Evolutionary conservation across 2,797 vertebrate species (phyloP).

Genomic region (Corythornis leucogaster): DNA sequence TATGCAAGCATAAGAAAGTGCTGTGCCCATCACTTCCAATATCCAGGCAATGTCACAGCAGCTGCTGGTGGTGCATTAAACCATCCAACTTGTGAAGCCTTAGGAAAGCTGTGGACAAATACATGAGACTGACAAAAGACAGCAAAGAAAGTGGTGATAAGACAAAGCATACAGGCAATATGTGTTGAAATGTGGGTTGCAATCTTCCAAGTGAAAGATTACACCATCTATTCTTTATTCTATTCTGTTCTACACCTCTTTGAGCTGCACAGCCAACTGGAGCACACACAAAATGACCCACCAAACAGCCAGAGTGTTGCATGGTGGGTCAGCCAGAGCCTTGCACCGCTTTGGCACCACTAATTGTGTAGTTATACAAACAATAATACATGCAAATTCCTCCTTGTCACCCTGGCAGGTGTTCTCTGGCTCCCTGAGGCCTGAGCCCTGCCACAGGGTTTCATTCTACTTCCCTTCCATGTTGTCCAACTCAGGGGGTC

Average conservation of each 20-base stretch:
- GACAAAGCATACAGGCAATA: neutral
- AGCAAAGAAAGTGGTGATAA: neutral
- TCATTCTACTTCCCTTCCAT: neutral
- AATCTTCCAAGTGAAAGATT: neutral
- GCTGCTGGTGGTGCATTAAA: neutral
- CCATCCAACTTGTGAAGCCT: neutral
- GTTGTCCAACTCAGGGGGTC: neutral
- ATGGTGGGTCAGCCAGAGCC: neutral
- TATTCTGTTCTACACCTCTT: neutral
- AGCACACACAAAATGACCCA: neutral
- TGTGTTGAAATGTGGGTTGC: neutral
- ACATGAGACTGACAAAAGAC: neutral
- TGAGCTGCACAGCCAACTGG: too few relatives aligned
- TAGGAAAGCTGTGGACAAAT: neutral
- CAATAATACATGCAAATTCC: too few relatives aligned
- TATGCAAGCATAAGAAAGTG: neutral
- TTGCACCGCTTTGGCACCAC: neutral
- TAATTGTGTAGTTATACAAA: too few relatives aligned
- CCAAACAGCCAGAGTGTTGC: neutral
- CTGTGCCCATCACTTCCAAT: neutral
- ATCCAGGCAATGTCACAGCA: neutral
- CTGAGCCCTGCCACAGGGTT: neutral
- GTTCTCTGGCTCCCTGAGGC: too few relatives aligned
- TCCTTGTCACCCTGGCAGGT: too few relatives aligned
- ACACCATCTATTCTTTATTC: neutral